Evolutionary conservation across 2,113 vertebrate species (phyloP), one percentile per base, ranked within the genome.

Genomic region (Caretta caretta): DNA sequence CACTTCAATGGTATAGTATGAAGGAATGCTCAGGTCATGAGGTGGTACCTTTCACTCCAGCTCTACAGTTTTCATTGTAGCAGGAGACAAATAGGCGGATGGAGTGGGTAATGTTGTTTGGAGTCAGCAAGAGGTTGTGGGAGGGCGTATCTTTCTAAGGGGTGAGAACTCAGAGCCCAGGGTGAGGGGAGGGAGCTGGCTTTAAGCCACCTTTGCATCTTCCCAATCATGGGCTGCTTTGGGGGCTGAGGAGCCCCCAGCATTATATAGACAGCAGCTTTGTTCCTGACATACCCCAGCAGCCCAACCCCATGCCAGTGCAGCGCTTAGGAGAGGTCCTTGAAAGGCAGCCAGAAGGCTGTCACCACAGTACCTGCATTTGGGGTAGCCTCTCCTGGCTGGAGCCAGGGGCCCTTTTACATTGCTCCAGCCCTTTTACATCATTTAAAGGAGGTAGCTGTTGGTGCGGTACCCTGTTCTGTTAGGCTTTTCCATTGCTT

Each of bases 341-440:
- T 59, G 27, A 59, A 59, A 59, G 57, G 57, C 57, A 59, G 27
- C 57, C 27, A 25, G 27, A 59, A 29, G 27, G 27, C 24, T 59
- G 27, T 59, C 11, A 10, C 57, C 57, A 13, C 27, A 59, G 57
- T 29, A 59, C 11, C 25, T 59, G 27, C 27, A 4, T 25, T 27
- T 10, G 16, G 38, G 38, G 6, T 46, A 76, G 13, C 38, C 3
- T 46, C 35, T 90, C 14, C n/a, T 80, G 56, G 31, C 16, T 7
- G 0, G n/a, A 84, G 6, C 35, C 62, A 69, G 31, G 27, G 27
- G 82, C 49, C 79, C 85, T 42, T 62, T 25, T 24, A n/a, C 0
- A 0, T 50, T 51, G 79, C 42, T 35, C 3, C 35, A 62, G 86
- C 42, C 81, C 85, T 51, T 62, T 29, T 27, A 38, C 0, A 0